Evolutionary conservation across 2,888 invertebrate genomes (phyloP).

Genomic region (Germaria angustata): DNA sequence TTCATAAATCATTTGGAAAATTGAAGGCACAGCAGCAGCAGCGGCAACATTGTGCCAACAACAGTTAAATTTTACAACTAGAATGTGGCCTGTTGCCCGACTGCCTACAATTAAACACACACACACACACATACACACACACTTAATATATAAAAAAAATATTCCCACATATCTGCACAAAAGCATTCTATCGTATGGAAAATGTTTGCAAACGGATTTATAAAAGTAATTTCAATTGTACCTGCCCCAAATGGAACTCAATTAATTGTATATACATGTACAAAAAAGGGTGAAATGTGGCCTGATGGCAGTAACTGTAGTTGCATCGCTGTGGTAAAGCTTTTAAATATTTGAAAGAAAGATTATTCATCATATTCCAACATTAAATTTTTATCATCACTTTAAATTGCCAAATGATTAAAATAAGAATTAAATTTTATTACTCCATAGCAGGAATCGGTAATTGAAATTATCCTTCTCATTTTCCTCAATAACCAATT

Average conservation of each 20-base stretch:
- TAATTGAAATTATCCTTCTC: too few relatives aligned
- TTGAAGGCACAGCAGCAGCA: conserved; percentile 69
- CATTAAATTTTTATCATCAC: too few relatives aligned
- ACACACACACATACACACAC: neutral
- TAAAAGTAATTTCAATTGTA: neutral
- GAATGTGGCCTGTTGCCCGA: too few relatives aligned
- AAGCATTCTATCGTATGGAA: neutral
- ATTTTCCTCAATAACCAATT: too few relatives aligned
- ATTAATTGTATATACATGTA: neutral
- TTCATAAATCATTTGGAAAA: conserved; percentile 78
- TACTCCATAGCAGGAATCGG: too few relatives aligned
- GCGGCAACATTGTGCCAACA: conserved; percentile 52
- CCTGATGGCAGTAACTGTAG: too few relatives aligned
- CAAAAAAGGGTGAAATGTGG: too few relatives aligned
- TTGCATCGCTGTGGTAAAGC: too few relatives aligned
- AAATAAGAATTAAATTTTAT: too few relatives aligned
- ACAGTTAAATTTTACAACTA: conserved; percentile 30
- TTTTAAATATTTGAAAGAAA: too few relatives aligned
- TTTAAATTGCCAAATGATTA: too few relatives aligned
- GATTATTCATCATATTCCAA: too few relatives aligned
- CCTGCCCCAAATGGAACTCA: neutral
- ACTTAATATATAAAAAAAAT: neutral
- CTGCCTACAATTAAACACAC: conserved; percentile 1
- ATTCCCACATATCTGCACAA: neutral
- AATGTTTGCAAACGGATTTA: neutral